Base-by-base conservation (phyloP, 2,797 vertebrate species). In the Salmo trutta region DNA sequence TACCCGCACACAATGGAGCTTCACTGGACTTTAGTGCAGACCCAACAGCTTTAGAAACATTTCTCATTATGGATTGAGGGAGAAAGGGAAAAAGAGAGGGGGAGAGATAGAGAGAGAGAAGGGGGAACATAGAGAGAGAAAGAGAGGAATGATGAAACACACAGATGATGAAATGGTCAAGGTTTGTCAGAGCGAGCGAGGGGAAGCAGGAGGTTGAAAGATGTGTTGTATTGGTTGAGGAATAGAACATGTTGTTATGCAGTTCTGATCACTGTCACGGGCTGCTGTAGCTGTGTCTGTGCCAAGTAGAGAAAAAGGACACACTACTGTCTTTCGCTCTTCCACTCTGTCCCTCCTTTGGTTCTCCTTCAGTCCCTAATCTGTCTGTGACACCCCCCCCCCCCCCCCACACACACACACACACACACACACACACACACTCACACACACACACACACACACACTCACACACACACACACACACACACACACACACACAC, bases 261-360 rank as follows among this genome's bases (percentile, higher is more conserved):
- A 74, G 82, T 81, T 71, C 84, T 90, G 90, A 90, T 92, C 90
- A 90, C 80, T 90, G 87, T 83, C 84, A 83, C 85, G 86, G 84
- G 84, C 59, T 72, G 75, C 72, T 33, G 12, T 21, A 33, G 56
- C 56, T 59, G 16, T n/a, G n/a, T 19, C 67, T 69, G 67, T n/a
- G 27, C 65, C 2, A 16, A 21, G 15, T 31, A 29, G 65, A 5
- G 1, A 14, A 5, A 12, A 1, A 52, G 59, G 7, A 71, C 69
- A 51, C 41, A 24, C 36, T 33, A 33, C 66, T 69, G 27, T 33
- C 66, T 68, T 2, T 31, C 15, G 27, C 27, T 33, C 66, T 19
- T 14, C 41, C 66, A 2, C 17, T 41, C 1, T n/a, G 8, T 69
- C 67, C 36, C 67, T 36, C 62, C 14, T 36, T 36, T 36, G 33